phyloP scores from a whole-genome alignment of 2,113 vertebrate species.

The Erinaceus europaeus region DNA sequence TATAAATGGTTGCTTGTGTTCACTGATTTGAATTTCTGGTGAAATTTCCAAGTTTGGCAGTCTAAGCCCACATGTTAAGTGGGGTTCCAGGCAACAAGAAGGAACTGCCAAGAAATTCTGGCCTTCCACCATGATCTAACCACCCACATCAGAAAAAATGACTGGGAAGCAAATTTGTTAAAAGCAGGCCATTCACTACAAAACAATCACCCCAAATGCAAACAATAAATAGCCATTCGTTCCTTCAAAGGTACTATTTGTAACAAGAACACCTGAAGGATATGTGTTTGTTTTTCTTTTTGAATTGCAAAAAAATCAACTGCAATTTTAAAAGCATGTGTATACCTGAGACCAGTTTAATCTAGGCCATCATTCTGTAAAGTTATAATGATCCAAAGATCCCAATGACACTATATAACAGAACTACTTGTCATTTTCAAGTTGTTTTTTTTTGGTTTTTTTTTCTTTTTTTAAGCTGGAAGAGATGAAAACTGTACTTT shows the following conservation, averaged over 20 bases:
- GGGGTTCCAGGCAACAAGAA: neutral
- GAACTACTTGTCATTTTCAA: slow-evolving; percentile 39
- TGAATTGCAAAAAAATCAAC: slow-evolving; percentile 23
- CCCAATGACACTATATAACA: neutral
- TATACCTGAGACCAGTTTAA: neutral
- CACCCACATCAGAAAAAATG: slow-evolving; percentile 45
- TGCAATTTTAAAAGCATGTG: neutral
- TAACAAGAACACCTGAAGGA: slow-evolving; percentile 13
- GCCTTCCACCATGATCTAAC: neutral
- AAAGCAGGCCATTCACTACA: slow-evolving; percentile 21
- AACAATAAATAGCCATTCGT: slow-evolving; percentile 36
- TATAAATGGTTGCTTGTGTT: slow-evolving; percentile 19
- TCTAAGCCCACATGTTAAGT: neutral
- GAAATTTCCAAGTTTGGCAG: slow-evolving; percentile 13
- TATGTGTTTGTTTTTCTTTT: slow-evolving; percentile 38
- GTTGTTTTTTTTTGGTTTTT: too few relatives aligned
- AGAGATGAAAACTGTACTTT: slow-evolving; percentile 24
- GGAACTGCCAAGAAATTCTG: neutral
- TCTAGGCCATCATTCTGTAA: slow-evolving; percentile 9
- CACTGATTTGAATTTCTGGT: slow-evolving; percentile 43
- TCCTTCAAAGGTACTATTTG: slow-evolving; percentile 30
- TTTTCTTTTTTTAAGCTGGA: slow-evolving; percentile 10
- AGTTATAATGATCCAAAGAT: slow-evolving; percentile 23
- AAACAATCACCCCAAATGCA: neutral
- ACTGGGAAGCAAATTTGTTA: slow-evolving; percentile 42